phyloP scores from a whole-genome alignment of 1,140 invertebrate genomes.

The Aphaenogaster floridana region DNA sequence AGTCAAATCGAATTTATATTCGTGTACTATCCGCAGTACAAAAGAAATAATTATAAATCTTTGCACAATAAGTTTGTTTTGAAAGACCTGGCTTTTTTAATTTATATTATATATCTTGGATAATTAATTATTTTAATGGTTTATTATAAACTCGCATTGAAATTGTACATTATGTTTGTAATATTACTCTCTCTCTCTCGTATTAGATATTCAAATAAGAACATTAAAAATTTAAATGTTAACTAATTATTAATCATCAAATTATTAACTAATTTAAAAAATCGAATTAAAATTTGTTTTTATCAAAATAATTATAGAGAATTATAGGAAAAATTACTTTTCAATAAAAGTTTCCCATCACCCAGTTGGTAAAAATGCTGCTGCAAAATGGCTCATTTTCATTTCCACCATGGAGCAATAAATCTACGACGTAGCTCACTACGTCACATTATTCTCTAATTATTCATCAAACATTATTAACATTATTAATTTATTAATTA shows the following conservation, averaged over 20 bases:
- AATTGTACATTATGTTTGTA: neutral
- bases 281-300: constrained; percentile 3
- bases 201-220: neutral
- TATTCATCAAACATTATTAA: neutral
- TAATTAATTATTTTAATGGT: neutral
- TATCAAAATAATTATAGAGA: neutral
- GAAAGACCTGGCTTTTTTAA: neutral
- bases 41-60: neutral
- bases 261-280: neutral
- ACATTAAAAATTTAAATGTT: neutral
- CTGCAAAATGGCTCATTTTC: neutral
- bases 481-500: no score
- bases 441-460: neutral
- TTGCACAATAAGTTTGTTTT: neutral
- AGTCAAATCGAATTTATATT: neutral
- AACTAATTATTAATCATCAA: neutral
- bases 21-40: neutral
- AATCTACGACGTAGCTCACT: neutral
- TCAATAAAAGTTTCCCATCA: neutral
- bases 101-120: neutral
- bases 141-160: neutral
- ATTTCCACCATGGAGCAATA: neutral
- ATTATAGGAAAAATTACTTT: constrained; percentile 3
- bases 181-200: neutral
- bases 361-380: neutral